A percentile compares a stretch with the other conserved stretches of the same genome.
phyloP scores from a whole-genome alignment of 2,797 vertebrate genomes.

The Cephalopachus bancanus region DNA sequence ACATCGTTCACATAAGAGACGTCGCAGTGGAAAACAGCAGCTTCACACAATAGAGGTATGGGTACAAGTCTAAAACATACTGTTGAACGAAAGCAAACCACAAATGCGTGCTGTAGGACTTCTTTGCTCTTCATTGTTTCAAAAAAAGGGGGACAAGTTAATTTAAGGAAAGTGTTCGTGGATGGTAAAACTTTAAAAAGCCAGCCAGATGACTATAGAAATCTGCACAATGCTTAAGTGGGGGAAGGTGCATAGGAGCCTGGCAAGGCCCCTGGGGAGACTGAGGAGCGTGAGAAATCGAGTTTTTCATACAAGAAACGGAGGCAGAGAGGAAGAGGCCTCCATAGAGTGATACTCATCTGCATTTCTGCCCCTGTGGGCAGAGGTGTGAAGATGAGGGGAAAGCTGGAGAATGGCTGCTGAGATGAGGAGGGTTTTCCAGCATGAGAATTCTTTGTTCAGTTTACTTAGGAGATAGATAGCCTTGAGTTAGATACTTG shows the following conservation, averaged over 20 bases:
- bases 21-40: background rate
- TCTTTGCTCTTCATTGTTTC: background rate
- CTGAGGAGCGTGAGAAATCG: background rate
- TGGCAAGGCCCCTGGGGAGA: too few species aligned
- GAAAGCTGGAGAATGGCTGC: background rate
- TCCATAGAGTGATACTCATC: background rate
- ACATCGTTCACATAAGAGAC: background rate
- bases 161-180: background rate
- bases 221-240: background rate
- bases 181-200: background rate
- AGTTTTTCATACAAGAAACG: background rate
- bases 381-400: background rate
- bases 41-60: background rate
- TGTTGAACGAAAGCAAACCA: background rate
- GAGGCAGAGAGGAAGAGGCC: background rate
- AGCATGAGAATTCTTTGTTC: background rate
- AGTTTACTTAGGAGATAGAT: background rate
- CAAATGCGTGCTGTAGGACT: fast-evolving
- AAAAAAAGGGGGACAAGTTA: background rate
- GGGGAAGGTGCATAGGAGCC: background rate
- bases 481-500: background rate
- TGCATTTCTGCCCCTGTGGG: background rate
- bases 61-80: background rate
- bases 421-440: background rate
- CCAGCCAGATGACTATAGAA: too few species aligned